Base-by-base conservation (phyloP, 2,113 vertebrate species). In the Hiodon tergisus region DNA sequence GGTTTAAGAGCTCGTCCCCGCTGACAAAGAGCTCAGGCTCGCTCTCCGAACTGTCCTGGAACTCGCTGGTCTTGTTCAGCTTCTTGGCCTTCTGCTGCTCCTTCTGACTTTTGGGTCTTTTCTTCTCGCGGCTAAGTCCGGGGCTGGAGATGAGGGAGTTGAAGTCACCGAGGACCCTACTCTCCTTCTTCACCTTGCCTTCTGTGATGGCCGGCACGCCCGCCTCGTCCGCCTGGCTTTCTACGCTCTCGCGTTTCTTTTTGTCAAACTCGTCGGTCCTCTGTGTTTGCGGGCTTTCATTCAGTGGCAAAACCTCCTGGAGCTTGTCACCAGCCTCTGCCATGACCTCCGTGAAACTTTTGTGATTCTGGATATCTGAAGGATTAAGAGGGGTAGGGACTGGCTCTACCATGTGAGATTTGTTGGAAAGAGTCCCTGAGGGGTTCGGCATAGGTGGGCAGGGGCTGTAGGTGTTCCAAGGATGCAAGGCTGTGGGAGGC, bases 31-130 rank as follows among this genome's bases (percentile, higher is more conserved):
- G 93, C 82, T 99, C 97, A 0, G 96, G 97, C 85, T 99, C 97
- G 0, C 97, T 98, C 88, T 99, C 97, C 0, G 97, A 99, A 84
- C 97, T 99, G 81, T 99, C 97, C 89, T 98, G 96, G 87, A 98
- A 98, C 81, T 99, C 97, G 0, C 91, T 96, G 0, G 94, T 98
- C 85, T 97, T 94, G 81, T 91, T 97, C 79, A 98, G 79, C 84
- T 99, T 99, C 90, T 99, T 99, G 3, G 94, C 91, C 83, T 98
- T 98, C 68, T 96, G 85, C 61, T 94, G 95, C 84, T 98, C 97
- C 78, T 96, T 94, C 78, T 94, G 96, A 68, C 93, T 95, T 80
- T 98, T 99, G 16, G 93, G 94, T 75, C 98, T 99, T 88, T 99
- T 99, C 82, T 98, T 98, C 78, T 98, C 97, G 59, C 96, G 91